Percentiles rank a stretch among this genome's conserved stretches.
Evolutionary conservation across 2,797 vertebrate genomes (phyloP).

Genomic region (Chlorospingus semifuscus): DNA sequence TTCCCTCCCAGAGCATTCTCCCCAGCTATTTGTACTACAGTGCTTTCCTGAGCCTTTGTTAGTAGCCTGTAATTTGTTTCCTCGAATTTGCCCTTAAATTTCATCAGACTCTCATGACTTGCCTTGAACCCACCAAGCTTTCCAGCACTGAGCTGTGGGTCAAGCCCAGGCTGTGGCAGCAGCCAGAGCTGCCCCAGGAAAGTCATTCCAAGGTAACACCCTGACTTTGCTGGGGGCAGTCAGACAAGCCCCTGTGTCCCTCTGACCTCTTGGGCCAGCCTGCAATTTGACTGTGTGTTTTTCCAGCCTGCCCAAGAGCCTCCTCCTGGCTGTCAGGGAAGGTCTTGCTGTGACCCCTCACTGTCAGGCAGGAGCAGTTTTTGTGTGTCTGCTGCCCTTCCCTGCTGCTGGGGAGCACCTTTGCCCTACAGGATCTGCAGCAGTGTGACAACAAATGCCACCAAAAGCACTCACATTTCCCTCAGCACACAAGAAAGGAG

Average conservation of each 20-base stretch:
- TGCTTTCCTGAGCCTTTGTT: not conserved
- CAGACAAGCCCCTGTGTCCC: not conserved
- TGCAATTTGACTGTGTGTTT: rapidly evolving
- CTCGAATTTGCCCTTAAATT: not conserved
- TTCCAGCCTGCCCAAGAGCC: not conserved
- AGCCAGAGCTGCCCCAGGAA: not conserved
- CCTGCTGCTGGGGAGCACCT: not conserved
- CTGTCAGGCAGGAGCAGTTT: not conserved
- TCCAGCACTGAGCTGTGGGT: not conserved
- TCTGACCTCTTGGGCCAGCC: not conserved
- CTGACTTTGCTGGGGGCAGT: not conserved
- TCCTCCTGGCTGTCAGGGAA: not conserved
- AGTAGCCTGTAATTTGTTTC: slow-evolving; percentile 18
- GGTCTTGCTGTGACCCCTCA: not conserved
- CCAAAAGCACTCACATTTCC: not conserved
- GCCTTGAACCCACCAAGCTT: not conserved
- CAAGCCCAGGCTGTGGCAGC: not conserved
- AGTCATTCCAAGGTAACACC: not conserved
- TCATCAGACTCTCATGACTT: not conserved
- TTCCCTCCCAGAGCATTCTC: not conserved
- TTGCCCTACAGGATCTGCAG: not conserved
- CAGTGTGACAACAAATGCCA: not conserved
- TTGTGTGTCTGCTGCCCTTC: not conserved
- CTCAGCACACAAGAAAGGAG: not conserved
- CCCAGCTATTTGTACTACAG: not conserved